Percentiles rank a stretch among this genome's conserved stretches.
These are phyloP conservation scores for Holothuria leucospilota DNA, from an alignment of 53 echinoderm and acorn worm species.

Conservation along the genomic window DNA sequence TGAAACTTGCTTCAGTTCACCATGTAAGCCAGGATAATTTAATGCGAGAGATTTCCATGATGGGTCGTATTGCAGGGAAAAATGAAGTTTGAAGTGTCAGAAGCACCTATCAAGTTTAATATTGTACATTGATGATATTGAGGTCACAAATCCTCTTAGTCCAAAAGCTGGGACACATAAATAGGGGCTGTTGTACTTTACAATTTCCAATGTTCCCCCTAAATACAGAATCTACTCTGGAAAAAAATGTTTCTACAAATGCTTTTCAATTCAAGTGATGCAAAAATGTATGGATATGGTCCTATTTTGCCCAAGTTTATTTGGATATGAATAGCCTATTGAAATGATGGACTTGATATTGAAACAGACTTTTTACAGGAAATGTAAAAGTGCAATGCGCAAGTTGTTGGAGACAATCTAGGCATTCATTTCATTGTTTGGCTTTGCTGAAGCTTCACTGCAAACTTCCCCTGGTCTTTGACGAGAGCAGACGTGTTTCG, in stretches of 20 bases:
- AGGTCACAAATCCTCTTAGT: constrained; percentile 55
- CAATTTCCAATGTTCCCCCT: constrained; percentile 53
- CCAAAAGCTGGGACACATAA: too few species aligned
- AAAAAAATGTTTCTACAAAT: constrained; percentile 51
- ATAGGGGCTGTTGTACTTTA: constrained; percentile 63
- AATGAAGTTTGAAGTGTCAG: constrained; percentile 6
- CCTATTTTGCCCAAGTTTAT: constrained; percentile 46
- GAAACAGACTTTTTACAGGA: constrained; percentile 29
- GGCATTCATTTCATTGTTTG: constrained; percentile 49
- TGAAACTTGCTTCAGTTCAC: constrained; percentile 40
- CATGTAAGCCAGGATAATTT: constrained; percentile 48
- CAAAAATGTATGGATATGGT: constrained; percentile 55
- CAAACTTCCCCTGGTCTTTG: constrained; percentile 55
- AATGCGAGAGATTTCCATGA: constrained; percentile 54
- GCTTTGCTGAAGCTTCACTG: constrained; percentile 53
- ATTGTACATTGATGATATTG: constrained; percentile 55
- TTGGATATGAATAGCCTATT: constrained; percentile 37
- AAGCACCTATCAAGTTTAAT: constrained; percentile 39
- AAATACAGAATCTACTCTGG: constrained; percentile 38
- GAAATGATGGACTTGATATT: constrained; percentile 52
- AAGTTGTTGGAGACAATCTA: constrained; percentile 49
- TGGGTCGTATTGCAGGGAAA: constrained; percentile 38
- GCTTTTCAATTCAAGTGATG: constrained; percentile 57
- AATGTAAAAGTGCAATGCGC: constrained; percentile 22
- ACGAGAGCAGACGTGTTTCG: too few species aligned